phyloP scores from a whole-genome alignment of 2,888 invertebrate species.

The Acronicta psi region DNA sequence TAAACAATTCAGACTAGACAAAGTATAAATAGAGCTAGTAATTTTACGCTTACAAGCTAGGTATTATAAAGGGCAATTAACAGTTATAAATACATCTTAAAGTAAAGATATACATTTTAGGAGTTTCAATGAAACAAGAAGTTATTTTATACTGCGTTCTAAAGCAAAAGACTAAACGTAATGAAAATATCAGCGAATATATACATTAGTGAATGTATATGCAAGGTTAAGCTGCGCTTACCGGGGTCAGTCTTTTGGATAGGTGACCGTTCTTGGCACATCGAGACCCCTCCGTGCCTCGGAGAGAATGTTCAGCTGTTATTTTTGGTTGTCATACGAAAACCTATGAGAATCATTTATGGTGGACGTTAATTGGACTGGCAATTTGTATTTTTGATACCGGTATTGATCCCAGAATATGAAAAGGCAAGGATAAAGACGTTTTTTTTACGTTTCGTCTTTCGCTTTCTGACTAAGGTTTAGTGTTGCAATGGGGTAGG shows the following conservation, averaged over 20 bases:
- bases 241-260: too few relatives aligned
- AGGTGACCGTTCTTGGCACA: too few relatives aligned
- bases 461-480: not conserved
- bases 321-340: too few relatives aligned
- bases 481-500: constrained; percentile 21
- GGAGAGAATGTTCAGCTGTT: too few relatives aligned
- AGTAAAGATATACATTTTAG: not conserved
- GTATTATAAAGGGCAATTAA: not conserved
- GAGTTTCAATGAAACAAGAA: not conserved
- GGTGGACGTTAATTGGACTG: too few relatives aligned
- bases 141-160: not conserved
- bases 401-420: too few relatives aligned
- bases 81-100: not conserved
- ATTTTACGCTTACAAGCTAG: not conserved
- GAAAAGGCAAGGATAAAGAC: too few relatives aligned
- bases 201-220: too few relatives aligned
- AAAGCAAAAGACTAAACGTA: not conserved
- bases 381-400: too few relatives aligned
- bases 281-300: too few relatives aligned
- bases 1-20: not conserved
- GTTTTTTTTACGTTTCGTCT: not conserved
- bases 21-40: not conserved
- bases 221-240: too few relatives aligned
- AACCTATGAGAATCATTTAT: too few relatives aligned
- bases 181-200: not conserved